Evolutionary conservation across 2,888 invertebrate genomes (phyloP).

Genomic region (Acleris literana): DNA sequence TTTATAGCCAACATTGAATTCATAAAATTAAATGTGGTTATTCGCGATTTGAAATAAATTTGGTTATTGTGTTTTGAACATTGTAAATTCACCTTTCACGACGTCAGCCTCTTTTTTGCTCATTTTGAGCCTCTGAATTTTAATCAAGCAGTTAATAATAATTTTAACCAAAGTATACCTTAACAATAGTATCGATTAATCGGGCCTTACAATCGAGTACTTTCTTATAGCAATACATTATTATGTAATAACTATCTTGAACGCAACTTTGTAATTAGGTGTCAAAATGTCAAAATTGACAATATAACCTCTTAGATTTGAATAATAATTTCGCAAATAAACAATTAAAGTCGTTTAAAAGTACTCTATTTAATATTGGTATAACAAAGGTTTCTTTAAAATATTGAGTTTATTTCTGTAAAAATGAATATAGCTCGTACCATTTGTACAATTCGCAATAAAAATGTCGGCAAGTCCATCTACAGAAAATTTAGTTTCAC

Average conservation of each 20-base stretch:
- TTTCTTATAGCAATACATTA: no score
- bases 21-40: no score
- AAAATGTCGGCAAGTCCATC: slow-evolving; percentile 56
- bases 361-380: not conserved
- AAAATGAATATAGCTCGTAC: slow-evolving; percentile 73
- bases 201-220: no score
- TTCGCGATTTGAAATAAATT: no score
- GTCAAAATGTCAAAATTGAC: slow-evolving; percentile 16
- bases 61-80: no score
- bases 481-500: slow-evolving; percentile 64
- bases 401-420: slow-evolving; percentile 7
- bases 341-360: not conserved
- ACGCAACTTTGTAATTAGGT: slow-evolving; percentile 4
- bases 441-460: slow-evolving; percentile 55
- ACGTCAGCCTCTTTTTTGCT: no score
- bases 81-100: no score
- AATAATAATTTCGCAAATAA: not conserved
- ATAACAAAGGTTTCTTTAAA: not conserved
- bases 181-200: no score
- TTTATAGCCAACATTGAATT: no score
- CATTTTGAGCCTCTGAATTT: no score
- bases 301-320: slow-evolving; percentile 26
- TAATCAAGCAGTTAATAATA: no score
- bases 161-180: no score
- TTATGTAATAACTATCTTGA: not conserved